phyloP scores from a whole-genome alignment of 2,113 vertebrate genomes.

The Oncorhynchus keta region DNA sequence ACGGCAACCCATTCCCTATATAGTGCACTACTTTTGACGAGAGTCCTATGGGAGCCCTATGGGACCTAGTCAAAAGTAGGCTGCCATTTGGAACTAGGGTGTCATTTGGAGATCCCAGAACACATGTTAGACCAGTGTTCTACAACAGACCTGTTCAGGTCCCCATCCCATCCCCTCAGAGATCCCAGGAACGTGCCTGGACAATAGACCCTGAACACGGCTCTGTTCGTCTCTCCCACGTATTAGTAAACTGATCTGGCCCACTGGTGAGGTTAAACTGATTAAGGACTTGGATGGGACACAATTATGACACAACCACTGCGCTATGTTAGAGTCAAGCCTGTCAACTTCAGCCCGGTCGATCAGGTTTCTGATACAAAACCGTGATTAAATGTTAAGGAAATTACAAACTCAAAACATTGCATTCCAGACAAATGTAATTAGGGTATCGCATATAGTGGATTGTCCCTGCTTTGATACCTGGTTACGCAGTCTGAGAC shows the following conservation, averaged over 20 bases:
- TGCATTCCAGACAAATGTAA: constrained; percentile 72
- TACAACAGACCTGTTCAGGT: not conserved
- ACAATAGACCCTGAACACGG: constrained; percentile 21
- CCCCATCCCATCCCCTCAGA: constrained; percentile 23
- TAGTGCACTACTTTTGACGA: too few species aligned
- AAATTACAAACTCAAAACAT: constrained; percentile 69
- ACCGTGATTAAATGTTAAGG: constrained; percentile 65
- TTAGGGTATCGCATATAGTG: constrained; percentile 55
- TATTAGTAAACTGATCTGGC: constrained; percentile 69
- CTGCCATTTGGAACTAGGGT: too few species aligned
- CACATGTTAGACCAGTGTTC: constrained; percentile 6
- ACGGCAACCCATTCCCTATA: too few species aligned
- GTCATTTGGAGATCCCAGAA: not conserved
- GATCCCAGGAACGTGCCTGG: constrained; percentile 26
- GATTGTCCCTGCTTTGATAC: constrained; percentile 55
- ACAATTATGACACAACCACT: constrained; percentile 73
- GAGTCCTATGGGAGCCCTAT: too few species aligned
- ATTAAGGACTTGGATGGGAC: constrained; percentile 69
- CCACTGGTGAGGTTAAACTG: constrained; percentile 70
- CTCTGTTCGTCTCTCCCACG: constrained; percentile 22
- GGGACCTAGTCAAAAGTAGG: too few species aligned
- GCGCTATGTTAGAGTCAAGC: constrained; percentile 49
- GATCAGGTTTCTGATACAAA: constrained; percentile 56
- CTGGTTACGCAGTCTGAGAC: constrained; percentile 39
- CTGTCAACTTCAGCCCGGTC: constrained; percentile 37